Evolutionary conservation across 2,113 vertebrate species (phyloP).

Genomic region (Pseudopipra pipra): DNA sequence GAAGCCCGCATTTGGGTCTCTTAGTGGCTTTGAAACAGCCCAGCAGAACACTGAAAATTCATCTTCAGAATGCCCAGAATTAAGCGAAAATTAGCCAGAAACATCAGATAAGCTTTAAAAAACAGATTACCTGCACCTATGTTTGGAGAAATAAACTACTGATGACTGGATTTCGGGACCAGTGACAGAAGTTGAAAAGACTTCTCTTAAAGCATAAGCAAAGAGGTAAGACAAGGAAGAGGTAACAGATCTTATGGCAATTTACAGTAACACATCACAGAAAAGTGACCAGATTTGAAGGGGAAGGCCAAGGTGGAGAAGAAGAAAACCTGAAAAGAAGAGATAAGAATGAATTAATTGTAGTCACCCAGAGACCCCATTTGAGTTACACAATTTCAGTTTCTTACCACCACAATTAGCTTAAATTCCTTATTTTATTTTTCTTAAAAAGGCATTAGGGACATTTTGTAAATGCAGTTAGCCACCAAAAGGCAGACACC

Average conservation of each 20-base stretch:
- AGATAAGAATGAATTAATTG: conserved; percentile 57
- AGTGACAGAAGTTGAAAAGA: conserved; percentile 54
- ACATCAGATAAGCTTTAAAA: conserved; percentile 18
- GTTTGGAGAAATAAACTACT: conserved; percentile 41
- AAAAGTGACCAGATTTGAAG: conserved; percentile 20
- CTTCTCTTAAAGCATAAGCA: conserved; percentile 41
- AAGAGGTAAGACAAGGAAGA: conserved; percentile 11
- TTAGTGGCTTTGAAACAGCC: background rate
- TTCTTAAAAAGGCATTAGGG: background rate
- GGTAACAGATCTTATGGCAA: background rate
- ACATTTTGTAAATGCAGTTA: background rate
- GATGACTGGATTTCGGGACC: conserved; percentile 52
- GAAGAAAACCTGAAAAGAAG: conserved; percentile 67
- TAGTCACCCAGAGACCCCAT: background rate
- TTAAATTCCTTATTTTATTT: background rate
- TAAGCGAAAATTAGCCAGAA: background rate
- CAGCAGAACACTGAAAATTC: background rate
- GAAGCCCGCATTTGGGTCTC: background rate
- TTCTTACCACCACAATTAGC: background rate
- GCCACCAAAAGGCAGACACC: background rate
- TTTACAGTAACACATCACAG: background rate
- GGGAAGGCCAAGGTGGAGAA: conserved; percentile 41
- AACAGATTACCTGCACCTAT: conserved; percentile 47
- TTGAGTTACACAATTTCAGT: background rate
- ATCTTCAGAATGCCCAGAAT: background rate